Conservation (phyloP, 37 sponge, comb jelly and placozoan genomes). For the Aplysina aerophoba region DNA sequence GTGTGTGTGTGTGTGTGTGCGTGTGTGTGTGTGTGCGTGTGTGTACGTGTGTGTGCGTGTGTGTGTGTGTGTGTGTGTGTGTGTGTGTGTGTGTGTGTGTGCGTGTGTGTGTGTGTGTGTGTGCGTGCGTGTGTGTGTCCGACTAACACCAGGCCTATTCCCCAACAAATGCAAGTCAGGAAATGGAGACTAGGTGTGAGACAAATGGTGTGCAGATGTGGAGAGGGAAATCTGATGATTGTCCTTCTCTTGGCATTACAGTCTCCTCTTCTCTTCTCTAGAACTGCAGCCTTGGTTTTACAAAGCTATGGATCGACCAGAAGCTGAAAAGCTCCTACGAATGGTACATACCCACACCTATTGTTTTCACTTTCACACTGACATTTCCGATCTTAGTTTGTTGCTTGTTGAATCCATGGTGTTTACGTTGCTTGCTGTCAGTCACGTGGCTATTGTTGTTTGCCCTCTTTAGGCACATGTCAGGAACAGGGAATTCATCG, state of each 20-base stretch:
- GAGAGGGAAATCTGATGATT: no score
- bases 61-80: conserved; percentile 4
- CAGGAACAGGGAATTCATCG: conserved; percentile 77
- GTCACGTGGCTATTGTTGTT: no score
- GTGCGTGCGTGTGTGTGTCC: no score
- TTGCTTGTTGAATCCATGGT: not conserved
- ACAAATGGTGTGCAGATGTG: no score
- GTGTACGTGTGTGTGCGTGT: not conserved
- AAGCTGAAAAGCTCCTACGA: conserved; percentile 75
- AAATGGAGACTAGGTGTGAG: no score
- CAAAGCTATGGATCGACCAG: conserved; percentile 78
- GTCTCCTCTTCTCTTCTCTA: not conserved
- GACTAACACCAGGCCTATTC: no score
- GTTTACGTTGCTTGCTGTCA: no score
- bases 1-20: no score
- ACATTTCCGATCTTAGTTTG: no score
- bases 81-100: conserved; percentile 13
- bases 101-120: not conserved
- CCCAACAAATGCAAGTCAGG: no score
- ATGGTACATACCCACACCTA: conserved; percentile 52
- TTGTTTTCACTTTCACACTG: no score
- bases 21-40: no score
- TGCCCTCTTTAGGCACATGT: conserved; percentile 52
- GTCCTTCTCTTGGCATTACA: conserved; percentile 15
- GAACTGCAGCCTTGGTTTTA: conserved; percentile 57